Conservation (phyloP, 2,888 invertebrate species). For the Tortricodes alternella region DNA sequence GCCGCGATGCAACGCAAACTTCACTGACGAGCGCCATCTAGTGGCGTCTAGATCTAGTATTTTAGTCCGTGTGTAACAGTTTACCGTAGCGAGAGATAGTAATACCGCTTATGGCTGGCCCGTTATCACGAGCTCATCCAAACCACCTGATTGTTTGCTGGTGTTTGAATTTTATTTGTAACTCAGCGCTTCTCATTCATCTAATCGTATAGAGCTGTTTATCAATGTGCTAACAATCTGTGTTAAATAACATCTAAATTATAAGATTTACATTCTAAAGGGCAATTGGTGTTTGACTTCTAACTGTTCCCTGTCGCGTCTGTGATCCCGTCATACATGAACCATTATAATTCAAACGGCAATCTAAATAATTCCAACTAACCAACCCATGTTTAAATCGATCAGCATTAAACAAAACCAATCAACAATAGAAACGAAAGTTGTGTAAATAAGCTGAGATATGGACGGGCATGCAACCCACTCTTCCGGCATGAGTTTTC, state of each 20-base stretch:
- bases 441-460: conserved; percentile 79
- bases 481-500: conserved; percentile 56
- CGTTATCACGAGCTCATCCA: conserved; percentile 44
- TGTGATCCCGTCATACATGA: neutral
- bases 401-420: conserved; percentile 10
- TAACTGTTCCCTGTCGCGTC: conserved; percentile 12
- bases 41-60: neutral
- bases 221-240: conserved; percentile 45
- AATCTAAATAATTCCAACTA: conserved; percentile 40
- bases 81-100: conserved; percentile 11
- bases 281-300: conserved; percentile 51
- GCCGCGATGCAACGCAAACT: no score
- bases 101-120: conserved; percentile 42
- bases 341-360: conserved; percentile 43
- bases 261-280: conserved; percentile 28
- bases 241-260: conserved; percentile 38
- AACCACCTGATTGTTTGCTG: conserved; percentile 47
- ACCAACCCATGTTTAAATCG: conserved; percentile 33
- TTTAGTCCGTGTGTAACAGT: conserved; percentile 2
- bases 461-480: conserved; percentile 70
- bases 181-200: conserved; percentile 54
- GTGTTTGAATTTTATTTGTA: conserved; percentile 39
- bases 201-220: conserved; percentile 55
- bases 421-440: conserved; percentile 34
- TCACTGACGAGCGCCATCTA: neutral